Percentiles rank a stretch among this genome's conserved stretches.
Conservation (phyloP, 35 echinoderm and acorn worm genomes). For the Acanthaster planci region DNA sequence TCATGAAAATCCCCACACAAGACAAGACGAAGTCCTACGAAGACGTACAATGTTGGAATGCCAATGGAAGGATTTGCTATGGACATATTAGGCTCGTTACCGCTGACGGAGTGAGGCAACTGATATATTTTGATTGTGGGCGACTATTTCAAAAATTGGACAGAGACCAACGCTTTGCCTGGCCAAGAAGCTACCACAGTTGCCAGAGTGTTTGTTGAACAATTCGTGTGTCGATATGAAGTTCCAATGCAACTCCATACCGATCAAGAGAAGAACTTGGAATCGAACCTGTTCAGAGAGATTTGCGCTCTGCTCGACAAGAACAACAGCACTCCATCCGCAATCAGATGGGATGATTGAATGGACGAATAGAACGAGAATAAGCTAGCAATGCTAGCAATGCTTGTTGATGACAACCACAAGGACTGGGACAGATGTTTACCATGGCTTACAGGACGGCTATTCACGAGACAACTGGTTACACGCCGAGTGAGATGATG, state of each 20-base stretch:
- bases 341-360: constrained; percentile 53
- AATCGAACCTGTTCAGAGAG: constrained; percentile 47
- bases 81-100: constrained; percentile 56
- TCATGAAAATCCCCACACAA: constrained; percentile 27
- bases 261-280: constrained; percentile 65
- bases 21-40: background rate
- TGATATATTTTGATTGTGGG: constrained; percentile 61
- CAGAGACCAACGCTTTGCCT: constrained; percentile 42
- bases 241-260: constrained; percentile 51
- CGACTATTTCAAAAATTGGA: constrained; percentile 65
- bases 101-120: constrained; percentile 25
- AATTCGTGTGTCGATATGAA: constrained; percentile 60
- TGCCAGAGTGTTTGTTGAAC: constrained; percentile 39
- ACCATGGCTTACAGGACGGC: constrained; percentile 43
- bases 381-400: constrained; percentile 28
- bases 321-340: constrained; percentile 43
- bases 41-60: constrained; percentile 25
- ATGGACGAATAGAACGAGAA: background rate
- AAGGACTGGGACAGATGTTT: constrained; percentile 37
- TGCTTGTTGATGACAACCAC: constrained; percentile 2
- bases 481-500: constrained; percentile 31
- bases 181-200: constrained; percentile 52
- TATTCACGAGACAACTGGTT: constrained; percentile 42
- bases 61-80: constrained; percentile 53
- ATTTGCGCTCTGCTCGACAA: constrained; percentile 35